phyloP scores from a whole-genome alignment of 2,113 vertebrate species.

The Lethenteron camtschaticum region DNA sequence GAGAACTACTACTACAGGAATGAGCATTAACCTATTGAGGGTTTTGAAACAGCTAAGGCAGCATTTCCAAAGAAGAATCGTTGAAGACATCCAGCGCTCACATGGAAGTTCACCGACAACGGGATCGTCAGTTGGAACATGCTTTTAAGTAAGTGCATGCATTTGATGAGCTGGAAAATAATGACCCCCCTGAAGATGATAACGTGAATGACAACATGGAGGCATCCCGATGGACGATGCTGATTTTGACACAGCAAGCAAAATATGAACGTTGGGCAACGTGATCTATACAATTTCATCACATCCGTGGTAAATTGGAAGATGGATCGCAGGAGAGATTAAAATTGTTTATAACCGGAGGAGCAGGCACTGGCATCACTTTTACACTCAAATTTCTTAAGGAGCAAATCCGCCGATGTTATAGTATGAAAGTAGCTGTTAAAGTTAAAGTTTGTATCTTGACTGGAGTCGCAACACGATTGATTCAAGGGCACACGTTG shows the following conservation, averaged over 20 bases:
- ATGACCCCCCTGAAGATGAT: background rate
- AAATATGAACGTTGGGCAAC: background rate
- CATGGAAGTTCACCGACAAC: background rate
- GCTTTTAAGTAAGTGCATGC: background rate
- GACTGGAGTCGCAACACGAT: background rate
- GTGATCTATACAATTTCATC: constrained; percentile 1
- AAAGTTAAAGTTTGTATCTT: background rate
- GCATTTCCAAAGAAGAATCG: background rate
- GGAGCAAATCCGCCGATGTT: background rate
- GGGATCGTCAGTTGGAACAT: background rate
- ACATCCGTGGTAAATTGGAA: background rate
- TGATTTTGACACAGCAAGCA: background rate
- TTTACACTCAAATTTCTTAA: background rate
- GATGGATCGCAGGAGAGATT: background rate
- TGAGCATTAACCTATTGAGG: background rate
- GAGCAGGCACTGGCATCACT: background rate
- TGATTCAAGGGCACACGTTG: background rate
- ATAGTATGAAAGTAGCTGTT: background rate
- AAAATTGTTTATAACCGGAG: background rate
- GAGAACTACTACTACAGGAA: constrained; percentile 1
- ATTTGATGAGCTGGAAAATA: background rate
- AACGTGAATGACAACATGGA: background rate
- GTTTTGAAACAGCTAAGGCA: background rate
- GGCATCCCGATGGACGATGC: background rate
- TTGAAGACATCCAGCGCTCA: background rate